Base-by-base conservation (phyloP, 2,113 vertebrate genomes). In the Myiopsitta monachus region DNA sequence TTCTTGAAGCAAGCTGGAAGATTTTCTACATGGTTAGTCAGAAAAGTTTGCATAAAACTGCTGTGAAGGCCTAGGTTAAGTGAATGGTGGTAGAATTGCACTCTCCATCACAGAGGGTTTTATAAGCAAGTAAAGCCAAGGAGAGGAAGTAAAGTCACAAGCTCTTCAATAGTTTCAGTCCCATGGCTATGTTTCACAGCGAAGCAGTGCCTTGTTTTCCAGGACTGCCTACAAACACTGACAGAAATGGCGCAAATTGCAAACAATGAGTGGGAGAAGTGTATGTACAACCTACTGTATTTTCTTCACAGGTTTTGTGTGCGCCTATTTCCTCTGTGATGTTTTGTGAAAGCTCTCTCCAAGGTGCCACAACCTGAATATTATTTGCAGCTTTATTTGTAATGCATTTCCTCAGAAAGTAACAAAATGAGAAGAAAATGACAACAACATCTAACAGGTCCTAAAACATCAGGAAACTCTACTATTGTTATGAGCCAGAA, bases 271-370 rank as follows among this genome's bases (percentile, higher is more conserved):
- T 93, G 83, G 87, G 80, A 97, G 94, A 92, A 85, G 92, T 95
- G 76, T 92, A 76, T 90, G 63, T 38, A 61, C 36, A 68, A 91
- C 86, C 81, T 72, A 74, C 68, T 76, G 46, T 79, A 79, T 95
- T 96, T 95, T 95, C 92, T 96, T 95, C 96, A 88, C 88, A 92
- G 68, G 54, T 95, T 89, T 93, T 88, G 57, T 82, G 75, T 54
- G 33, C 7, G 87, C 80, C 44, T 84, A 23, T 92, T 96, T 95
- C 91, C 84, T 75, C 86, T 5, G 31, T 46, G n/a, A 88, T 92
- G 49, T 82, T 95, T 90, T 94, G 78, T 83, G 83, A 81, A 83
- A 69, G 68, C 39, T 46, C 83, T 85, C 39, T 90, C 14, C 8
- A 88, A 91, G 88, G 81, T 93, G 88, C 68, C 82, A 92, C 82